These are phyloP conservation scores for Pachypeltis micranthus DNA, from an alignment of 1,140 invertebrate genomes.

Conservation along the genomic window DNA sequence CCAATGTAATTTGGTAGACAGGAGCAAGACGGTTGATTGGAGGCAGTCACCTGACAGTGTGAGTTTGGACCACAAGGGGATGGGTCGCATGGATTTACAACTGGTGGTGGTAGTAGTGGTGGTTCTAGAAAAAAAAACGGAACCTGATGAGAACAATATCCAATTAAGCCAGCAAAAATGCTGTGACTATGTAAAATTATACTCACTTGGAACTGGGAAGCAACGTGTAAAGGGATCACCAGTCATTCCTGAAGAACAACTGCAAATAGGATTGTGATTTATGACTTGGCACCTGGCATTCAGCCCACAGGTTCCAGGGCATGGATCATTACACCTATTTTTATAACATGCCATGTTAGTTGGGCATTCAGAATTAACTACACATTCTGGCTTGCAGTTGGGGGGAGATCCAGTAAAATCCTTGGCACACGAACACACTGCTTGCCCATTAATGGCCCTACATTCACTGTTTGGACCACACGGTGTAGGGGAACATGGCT, in stretches of 20 bases:
- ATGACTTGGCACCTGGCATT: constrained; percentile 42
- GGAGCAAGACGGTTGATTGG: constrained; percentile 43
- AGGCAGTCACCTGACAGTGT: constrained; percentile 34
- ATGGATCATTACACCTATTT: constrained; percentile 47
- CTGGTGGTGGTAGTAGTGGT: constrained; percentile 11
- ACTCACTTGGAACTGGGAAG: constrained; percentile 22
- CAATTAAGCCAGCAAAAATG: no score
- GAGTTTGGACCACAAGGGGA: constrained; percentile 42
- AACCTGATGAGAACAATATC: no score
- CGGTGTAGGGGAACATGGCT: constrained; percentile 62
- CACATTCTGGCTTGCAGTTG: constrained; percentile 60
- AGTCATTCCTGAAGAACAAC: constrained; percentile 35
- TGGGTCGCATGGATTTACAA: constrained; percentile 28
- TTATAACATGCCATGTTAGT: constrained; percentile 45
- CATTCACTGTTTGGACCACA: constrained; percentile 69
- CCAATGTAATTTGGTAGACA: constrained; percentile 44
- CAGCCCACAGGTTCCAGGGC: constrained; percentile 43
- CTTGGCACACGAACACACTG: constrained; percentile 56
- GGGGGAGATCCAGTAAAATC: constrained; percentile 58
- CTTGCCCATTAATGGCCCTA: constrained; percentile 43
- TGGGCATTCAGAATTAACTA: constrained; percentile 65
- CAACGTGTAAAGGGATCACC: constrained; percentile 39
- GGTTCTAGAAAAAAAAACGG: constrained; percentile 10
- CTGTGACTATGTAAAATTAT: no score
- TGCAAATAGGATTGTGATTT: constrained; percentile 39